Evolutionary conservation across 1,140 invertebrate genomes (phyloP), one percentile per base, ranked within the genome.

Genomic region (Augochlora pura): DNA sequence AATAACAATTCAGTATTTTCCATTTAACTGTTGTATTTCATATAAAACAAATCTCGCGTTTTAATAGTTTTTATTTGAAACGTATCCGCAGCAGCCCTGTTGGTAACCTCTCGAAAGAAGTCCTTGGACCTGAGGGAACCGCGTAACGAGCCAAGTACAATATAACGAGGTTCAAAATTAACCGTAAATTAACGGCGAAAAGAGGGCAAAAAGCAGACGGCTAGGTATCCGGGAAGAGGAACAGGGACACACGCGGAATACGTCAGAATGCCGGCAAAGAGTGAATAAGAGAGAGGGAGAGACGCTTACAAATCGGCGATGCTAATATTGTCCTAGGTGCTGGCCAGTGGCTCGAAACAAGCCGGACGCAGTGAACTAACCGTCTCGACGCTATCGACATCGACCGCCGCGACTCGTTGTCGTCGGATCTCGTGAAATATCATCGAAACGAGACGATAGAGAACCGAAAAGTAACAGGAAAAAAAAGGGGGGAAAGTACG

Each of bases 301-400:
- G 74, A 81, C 82, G 84, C 70, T 71, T 76, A 72, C 78, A 84
- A 79, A 85, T 77, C 52, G 80, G 80, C 82, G 88, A 88, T 89
- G 92, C 92, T 93, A 93, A 92, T 93, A 93, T 92, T 92, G 91
- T 93, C 91, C 88, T 90, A 91, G 89, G 87, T 79, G 85, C 79
- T 82, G 77, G 85, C 67, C 66, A 79, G 84, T 88, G 85, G 82
- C 81, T 66, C 79, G 76, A 85, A 81, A 77, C 81, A 82, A 81
- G 74, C 80, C 68, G 68, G 76, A 60, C 86, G 71, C 86, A 88
- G 86, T 88, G 82, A 85, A 83, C 72, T 70, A 71, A 78, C 60
- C 79, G 80, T 81, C 64, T 80, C 83, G 72, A 59, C 67, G 67
- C 75, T 72, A 87, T 82, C 86, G 73, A 79, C 77, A 77, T 64